Conservation (phyloP, 2,113 vertebrate species). For the Odocoileus hemionus region DNA sequence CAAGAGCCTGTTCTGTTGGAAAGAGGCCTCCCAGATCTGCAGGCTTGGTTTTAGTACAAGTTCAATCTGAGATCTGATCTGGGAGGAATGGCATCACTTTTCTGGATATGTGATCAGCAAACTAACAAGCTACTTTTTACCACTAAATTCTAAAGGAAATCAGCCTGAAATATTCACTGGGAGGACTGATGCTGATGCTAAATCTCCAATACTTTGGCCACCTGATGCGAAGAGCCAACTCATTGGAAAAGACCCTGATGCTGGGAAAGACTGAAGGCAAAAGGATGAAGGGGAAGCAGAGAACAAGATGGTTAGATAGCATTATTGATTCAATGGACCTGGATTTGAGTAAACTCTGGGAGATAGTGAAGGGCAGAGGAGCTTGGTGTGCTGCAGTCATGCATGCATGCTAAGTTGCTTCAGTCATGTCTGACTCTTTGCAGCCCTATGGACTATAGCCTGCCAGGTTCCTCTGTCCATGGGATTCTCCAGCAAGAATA, state of each 20-base stretch:
- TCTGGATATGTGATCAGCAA: neutral
- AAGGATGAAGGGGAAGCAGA: neutral
- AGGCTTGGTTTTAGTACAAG: neutral
- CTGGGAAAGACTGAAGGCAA: neutral
- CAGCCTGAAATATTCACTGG: neutral
- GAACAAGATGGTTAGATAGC: neutral
- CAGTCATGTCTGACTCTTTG: neutral
- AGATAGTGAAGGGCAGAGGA: neutral
- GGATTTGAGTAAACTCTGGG: neutral
- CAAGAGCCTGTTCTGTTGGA: fast-evolving
- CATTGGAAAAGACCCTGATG: neutral
- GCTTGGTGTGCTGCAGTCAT: neutral
- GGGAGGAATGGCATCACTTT: neutral
- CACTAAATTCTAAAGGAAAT: neutral
- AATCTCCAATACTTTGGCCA: neutral
- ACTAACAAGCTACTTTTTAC: neutral
- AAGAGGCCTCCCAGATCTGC: fast-evolving
- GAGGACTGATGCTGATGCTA: neutral
- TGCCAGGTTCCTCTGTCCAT: neutral
- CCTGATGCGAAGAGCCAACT: neutral
- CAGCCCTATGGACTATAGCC: fast-evolving
- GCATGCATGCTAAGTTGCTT: neutral
- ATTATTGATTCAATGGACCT: neutral
- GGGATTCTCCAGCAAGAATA: neutral
- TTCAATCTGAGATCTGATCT: neutral